A percentile compares a stretch with the other conserved stretches of the same genome.
Conservation (phyloP, 1,140 invertebrate genomes). For the Augochlora pura region DNA sequence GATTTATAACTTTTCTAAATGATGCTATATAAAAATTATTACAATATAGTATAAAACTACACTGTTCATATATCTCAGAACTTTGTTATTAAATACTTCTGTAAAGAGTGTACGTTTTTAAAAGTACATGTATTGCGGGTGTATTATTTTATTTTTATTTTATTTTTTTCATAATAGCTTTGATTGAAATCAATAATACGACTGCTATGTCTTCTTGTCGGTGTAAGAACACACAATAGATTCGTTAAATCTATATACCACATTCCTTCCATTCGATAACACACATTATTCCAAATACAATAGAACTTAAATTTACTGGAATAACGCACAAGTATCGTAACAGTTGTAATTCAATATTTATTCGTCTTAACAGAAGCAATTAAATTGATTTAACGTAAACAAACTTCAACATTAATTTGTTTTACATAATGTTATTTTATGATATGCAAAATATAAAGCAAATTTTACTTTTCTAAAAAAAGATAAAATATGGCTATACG, state of each 20-base stretch:
- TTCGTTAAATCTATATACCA: background rate
- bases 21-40: too few species aligned
- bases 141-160: too few species aligned
- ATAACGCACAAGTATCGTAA: background rate
- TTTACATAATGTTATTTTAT: background rate
- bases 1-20: too few species aligned
- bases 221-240: background rate
- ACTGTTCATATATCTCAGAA: too few species aligned
- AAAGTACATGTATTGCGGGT: too few species aligned
- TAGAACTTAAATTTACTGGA: background rate
- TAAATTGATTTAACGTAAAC: background rate
- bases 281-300: background rate
- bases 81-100: too few species aligned
- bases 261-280: background rate
- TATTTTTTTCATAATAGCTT: too few species aligned
- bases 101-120: too few species aligned
- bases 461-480: conserved; percentile 3
- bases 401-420: conserved; percentile 13
- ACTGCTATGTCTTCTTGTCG: too few species aligned
- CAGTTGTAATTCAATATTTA: conserved; percentile 10
- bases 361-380: conserved; percentile 2
- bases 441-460: conserved; percentile 19
- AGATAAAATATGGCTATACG: background rate
- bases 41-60: too few species aligned
- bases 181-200: too few species aligned